Percentiles rank a stretch among this genome's conserved stretches.
phyloP scores from a whole-genome alignment of 2,888 invertebrate genomes.

The Stramonita haemastoma region DNA sequence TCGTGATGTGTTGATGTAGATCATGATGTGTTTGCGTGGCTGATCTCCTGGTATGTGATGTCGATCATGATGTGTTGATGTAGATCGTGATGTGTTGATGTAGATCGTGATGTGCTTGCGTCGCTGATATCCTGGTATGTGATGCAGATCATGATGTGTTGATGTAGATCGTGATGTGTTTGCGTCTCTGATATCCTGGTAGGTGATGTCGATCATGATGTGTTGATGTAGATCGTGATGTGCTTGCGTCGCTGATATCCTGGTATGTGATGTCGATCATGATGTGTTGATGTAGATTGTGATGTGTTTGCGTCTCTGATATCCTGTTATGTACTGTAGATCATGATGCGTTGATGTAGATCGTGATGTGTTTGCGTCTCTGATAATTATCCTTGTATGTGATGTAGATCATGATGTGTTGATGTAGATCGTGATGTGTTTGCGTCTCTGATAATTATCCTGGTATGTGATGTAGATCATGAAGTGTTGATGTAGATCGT shows the following conservation, averaged over 20 bases:
- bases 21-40: conserved; percentile 57
- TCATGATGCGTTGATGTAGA: no score
- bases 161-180: no score
- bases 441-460: conserved; percentile 67
- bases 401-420: neutral
- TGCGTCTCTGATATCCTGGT: conserved; percentile 68
- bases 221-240: no score
- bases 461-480: conserved; percentile 57
- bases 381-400: conserved; percentile 67
- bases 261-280: conserved; percentile 57
- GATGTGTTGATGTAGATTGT: no score
- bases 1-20: no score
- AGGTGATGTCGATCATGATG: conserved; percentile 34
- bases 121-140: conserved; percentile 65
- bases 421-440: no score
- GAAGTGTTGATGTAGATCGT: no score
- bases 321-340: conserved; percentile 65
- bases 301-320: conserved; percentile 67
- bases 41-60: conserved; percentile 63
- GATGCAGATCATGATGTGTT: neutral
- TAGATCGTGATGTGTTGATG: neutral
- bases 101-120: conserved; percentile 56
- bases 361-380: conserved; percentile 57
- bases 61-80: no score
- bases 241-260: conserved; percentile 65